Evolutionary conservation across 37 sponge, comb jelly and placozoan species (phyloP).

Genomic region (Ephydatia muelleri): DNA sequence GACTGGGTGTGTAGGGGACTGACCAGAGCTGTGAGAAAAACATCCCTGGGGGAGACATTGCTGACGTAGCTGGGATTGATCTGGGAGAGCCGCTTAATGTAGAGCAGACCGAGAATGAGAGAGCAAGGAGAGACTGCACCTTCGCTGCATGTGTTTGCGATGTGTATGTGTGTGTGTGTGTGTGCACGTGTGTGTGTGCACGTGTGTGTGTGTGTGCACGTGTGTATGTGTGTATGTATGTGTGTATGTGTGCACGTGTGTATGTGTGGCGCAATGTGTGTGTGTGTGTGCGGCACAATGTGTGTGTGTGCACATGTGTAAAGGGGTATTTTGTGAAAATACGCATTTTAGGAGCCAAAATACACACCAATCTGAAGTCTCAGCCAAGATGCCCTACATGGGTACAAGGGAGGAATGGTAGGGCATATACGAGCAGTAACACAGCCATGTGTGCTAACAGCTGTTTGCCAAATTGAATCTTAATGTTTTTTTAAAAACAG

Average conservation of each 20-base stretch:
- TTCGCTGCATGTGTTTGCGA: constrained; percentile 32
- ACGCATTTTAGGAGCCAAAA: no score
- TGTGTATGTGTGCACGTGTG: constrained; percentile 26
- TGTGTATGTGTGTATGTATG: constrained; percentile 30
- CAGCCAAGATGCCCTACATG: no score
- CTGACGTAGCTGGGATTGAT: constrained; percentile 50
- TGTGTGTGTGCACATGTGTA: no score
- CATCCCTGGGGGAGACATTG: constrained; percentile 39
- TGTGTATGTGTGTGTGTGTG: constrained; percentile 32
- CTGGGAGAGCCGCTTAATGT: constrained; percentile 59
- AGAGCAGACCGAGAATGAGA: constrained; percentile 70
- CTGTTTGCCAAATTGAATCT: background rate
- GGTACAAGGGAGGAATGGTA: no score
- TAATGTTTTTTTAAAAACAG: no score
- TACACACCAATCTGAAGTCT: no score
- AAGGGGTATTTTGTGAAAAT: no score
- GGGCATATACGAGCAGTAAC: no score
- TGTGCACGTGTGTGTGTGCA: constrained; percentile 29
- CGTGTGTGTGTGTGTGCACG: constrained; percentile 12
- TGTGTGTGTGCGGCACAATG: background rate
- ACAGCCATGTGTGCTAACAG: no score
- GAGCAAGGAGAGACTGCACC: constrained; percentile 72
- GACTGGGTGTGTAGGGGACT: background rate
- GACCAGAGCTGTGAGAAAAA: constrained; percentile 76
- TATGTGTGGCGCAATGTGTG: no score